phyloP scores from a whole-genome alignment of 2,888 invertebrate genomes.

The Yponomeuta sedellus region DNA sequence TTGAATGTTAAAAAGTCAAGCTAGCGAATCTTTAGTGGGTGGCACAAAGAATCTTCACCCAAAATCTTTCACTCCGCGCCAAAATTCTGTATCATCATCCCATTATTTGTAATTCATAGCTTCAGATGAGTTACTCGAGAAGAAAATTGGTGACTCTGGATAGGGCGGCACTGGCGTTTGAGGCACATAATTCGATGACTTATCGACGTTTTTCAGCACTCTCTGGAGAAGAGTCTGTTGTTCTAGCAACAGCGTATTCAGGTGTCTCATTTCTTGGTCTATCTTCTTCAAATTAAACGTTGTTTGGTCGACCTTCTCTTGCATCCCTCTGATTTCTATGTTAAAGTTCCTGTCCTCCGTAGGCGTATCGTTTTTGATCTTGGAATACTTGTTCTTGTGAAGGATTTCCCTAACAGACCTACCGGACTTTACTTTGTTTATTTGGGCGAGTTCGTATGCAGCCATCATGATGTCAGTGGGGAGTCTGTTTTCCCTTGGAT shows the following conservation, averaged over 20 bases:
- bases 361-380: slow-evolving; percentile 75
- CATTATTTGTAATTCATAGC: not conserved
- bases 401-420: slow-evolving; percentile 79
- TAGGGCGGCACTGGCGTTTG: slow-evolving; percentile 26
- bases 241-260: slow-evolving; percentile 71
- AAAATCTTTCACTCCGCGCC: not conserved
- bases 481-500: slow-evolving; percentile 86
- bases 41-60: too few species aligned
- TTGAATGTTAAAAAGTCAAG: too few species aligned
- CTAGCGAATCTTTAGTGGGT: too few species aligned
- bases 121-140: slow-evolving; percentile 24
- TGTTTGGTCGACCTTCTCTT: slow-evolving; percentile 82
- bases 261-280: slow-evolving; percentile 81
- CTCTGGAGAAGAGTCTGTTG: slow-evolving; percentile 59
- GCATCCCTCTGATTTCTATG: slow-evolving; percentile 77
- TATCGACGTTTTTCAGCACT: slow-evolving; percentile 40
- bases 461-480: slow-evolving; percentile 87
- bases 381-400: slow-evolving; percentile 76
- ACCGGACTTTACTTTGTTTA: slow-evolving; percentile 81
- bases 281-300: slow-evolving; percentile 82
- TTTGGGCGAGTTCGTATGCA: slow-evolving; percentile 86
- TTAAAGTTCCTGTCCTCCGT: slow-evolving; percentile 66
- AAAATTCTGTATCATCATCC: not conserved
- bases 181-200: slow-evolving; percentile 30
- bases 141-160: slow-evolving; percentile 55